Evolutionary conservation across 2,797 vertebrate species (phyloP), one percentile per base, ranked within the genome.

Genomic region (Pipistrellus nathusii): DNA sequence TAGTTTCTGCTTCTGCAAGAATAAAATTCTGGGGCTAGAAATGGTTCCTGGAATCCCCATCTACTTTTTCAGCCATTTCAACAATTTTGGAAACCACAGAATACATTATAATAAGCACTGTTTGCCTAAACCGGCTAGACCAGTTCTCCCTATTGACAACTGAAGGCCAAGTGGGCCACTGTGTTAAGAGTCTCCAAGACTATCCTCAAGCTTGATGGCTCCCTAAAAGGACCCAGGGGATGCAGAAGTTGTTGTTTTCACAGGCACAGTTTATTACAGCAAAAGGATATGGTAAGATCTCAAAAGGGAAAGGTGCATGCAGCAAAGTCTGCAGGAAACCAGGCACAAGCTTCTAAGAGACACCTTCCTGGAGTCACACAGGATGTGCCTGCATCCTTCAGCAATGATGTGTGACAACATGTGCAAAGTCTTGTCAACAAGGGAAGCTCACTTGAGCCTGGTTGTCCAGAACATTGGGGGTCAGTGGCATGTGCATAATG

Each of bases 61-160:
- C 71, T 82, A 30, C 35, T 92, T 86, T 92, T 35, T 84, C 32
- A 78, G 25, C 32, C n/a, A 83, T 73, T 73, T 44, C 48, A 68
- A 41, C 5, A n/a, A 86, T 48, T 55, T 80, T 93, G 30, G 59
- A 72, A 85, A 27, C n/a, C 46, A 83, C n/a, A 57, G 23, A 87
- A 66, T n/a, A 73, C 20, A 7, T 62, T 11, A 32, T 38, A n/a
- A 73, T 84, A 46, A 84, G 80, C 12, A 59, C 3, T 30, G 38
- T 17, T 59, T 46, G 17, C 84, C 68, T 59, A 68, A 73, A 64
- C 7, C 48, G 73, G 30, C 30, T 44, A 82, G 27, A 32, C 6
- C 27, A 25, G 23, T 51, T 88, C 53, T 11, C 8, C 7, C 73
- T 68, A 59, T 55, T 48, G 59, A 35, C 41, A 83, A 38, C 23